phyloP scores from a whole-genome alignment of 2,797 vertebrate species.

The Melanotaenia maccullochi region DNA sequence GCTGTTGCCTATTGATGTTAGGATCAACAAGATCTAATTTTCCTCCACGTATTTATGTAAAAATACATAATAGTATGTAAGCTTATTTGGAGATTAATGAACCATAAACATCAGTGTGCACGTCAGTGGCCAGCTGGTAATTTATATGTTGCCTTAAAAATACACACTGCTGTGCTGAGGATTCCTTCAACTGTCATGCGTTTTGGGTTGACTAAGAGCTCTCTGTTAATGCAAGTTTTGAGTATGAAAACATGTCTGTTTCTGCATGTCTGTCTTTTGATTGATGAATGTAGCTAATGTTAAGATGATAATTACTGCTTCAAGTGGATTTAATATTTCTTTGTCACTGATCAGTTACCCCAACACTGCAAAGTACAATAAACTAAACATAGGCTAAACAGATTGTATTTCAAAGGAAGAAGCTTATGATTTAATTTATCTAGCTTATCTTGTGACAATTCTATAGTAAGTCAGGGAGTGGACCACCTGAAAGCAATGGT shows the following conservation, averaged over 20 bases:
- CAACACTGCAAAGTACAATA: not conserved
- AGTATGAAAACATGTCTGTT: not conserved
- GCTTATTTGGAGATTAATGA: constrained; percentile 12
- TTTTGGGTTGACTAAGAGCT: not conserved
- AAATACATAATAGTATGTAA: constrained; percentile 28
- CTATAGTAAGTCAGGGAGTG: not conserved
- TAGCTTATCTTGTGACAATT: not conserved
- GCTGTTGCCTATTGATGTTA: constrained; percentile 15
- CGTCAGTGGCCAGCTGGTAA: not conserved
- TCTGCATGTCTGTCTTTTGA: not conserved
- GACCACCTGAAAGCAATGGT: too few species aligned
- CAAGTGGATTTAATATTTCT: not conserved
- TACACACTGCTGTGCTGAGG: not conserved
- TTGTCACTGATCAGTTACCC: not conserved
- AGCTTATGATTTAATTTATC: not conserved
- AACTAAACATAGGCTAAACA: not conserved
- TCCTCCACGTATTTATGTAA: constrained; percentile 22
- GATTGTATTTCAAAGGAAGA: too few species aligned
- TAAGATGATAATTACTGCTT: not conserved
- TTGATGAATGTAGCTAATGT: not conserved
- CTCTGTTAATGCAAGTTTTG: not conserved
- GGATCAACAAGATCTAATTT: constrained; percentile 27
- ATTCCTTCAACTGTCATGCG: not conserved
- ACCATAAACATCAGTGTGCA: constrained; percentile 21
- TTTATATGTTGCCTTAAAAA: not conserved